These are phyloP conservation scores for Corydoras maculifer DNA, from an alignment of 2,113 vertebrate species.

Conservation along the genomic window DNA sequence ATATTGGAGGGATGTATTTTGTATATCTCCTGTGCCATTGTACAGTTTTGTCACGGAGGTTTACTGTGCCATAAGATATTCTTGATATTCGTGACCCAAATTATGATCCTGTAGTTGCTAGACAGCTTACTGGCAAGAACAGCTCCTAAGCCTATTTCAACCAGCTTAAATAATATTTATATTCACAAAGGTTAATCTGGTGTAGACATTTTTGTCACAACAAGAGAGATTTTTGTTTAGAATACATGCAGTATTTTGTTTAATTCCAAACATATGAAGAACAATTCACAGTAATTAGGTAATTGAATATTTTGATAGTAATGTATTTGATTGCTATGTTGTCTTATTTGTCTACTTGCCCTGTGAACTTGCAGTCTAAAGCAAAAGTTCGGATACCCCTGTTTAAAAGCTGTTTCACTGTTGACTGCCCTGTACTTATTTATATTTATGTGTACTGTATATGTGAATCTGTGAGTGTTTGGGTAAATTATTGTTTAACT, in stretches of 20 bases:
- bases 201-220: conserved; percentile 9
- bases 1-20: too few species aligned
- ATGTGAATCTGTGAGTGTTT: too few species aligned
- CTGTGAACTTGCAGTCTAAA: too few species aligned
- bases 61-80: background rate
- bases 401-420: too few species aligned
- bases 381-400: too few species aligned
- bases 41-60: background rate
- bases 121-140: conserved; percentile 25
- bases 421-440: too few species aligned
- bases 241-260: background rate
- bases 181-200: conserved; percentile 37
- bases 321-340: background rate
- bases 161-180: conserved; percentile 39
- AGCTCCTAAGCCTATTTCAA: conserved; percentile 35
- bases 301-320: background rate
- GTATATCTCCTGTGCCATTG: too few species aligned
- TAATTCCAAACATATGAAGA: too few species aligned
- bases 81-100: conserved; percentile 19
- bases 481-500: too few species aligned
- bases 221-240: background rate
- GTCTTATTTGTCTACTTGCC: background rate
- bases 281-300: background rate
- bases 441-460: too few species aligned
- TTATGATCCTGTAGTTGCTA: conserved; percentile 20